Base-by-base conservation (phyloP, 2,113 vertebrate species). In the Eptesicus fuscus region DNA sequence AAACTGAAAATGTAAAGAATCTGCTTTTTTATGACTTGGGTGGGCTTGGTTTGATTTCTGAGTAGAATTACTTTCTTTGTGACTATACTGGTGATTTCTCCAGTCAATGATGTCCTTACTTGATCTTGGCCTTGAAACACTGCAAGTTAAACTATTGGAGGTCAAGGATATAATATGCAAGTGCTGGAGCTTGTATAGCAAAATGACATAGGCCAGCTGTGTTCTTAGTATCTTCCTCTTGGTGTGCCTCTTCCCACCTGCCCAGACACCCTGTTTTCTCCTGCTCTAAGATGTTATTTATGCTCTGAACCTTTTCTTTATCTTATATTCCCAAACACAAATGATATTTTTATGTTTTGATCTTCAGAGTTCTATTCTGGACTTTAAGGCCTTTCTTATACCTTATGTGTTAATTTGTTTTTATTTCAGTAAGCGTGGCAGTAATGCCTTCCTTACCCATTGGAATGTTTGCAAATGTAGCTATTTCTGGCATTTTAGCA, bases 11-110 rank as follows among this genome's bases (percentile, higher is more conserved):
- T 79, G 37, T 86, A 42, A 88, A 80, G 32, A 87, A 56, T 90
- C 69, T 90, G 14, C 23, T 76, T 94, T 85, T 87, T 70, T 63
- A 76, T 83, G 20, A 49, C 18, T 77, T 32, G 14, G 0, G 5
- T 88, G 32, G 8, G 10, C 9, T 92, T 95, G 25, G 40, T 93
- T 89, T 91, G n/a, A 69, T 82, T 93, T 96, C 23, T 79, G 85
- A 82, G 71, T 69, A 82, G n/a, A 73, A 83, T 85, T 74, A 84
- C 28, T 92, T 94, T 76, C 28, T 90, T 77, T 86, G 23, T 90
- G 16, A 37, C 84, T 40, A 25, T 89, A 53, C 20, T 47, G 20
- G 23, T 93, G 28, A 67, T 83, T 83, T 78, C 2, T 78, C 37
- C 53, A 44, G 14, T 78, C 5, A 56, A 8, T 83, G 20, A 74